These are phyloP conservation scores for Cataglyphis albicans DNA, from an alignment of 2,888 invertebrate species.

Conservation along the genomic window DNA sequence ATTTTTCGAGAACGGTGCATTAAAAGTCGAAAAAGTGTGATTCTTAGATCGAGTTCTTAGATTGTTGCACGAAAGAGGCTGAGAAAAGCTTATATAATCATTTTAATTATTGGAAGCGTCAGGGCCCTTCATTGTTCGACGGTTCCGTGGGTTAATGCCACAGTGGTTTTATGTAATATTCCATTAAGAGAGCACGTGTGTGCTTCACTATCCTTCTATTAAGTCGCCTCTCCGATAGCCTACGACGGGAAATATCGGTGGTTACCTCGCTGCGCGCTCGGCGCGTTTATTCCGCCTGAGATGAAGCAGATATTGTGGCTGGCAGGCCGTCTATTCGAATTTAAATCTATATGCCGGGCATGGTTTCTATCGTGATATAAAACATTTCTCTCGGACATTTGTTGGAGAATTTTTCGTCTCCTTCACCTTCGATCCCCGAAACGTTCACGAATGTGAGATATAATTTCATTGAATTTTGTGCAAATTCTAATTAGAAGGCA, in stretches of 20 bases:
- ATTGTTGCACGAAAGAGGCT: not conserved
- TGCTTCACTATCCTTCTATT: constrained; percentile 71
- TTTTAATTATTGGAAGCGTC: constrained; percentile 62
- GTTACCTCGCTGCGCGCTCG: constrained; percentile 63
- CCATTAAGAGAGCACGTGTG: constrained; percentile 70
- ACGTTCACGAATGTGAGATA: not conserved
- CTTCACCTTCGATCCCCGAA: not conserved
- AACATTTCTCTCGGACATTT: constrained; percentile 27
- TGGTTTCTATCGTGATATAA: constrained; percentile 24
- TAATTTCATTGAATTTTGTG: not conserved
- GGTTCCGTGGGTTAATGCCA: constrained; percentile 67
- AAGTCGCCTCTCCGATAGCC: constrained; percentile 75
- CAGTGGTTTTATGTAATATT: constrained; percentile 75
- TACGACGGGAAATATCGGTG: constrained; percentile 77
- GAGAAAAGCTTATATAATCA: constrained; percentile 37
- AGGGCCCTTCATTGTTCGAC: constrained; percentile 13
- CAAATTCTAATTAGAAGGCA: constrained; percentile 9
- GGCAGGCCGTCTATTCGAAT: constrained; percentile 77
- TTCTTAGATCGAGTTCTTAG: not conserved
- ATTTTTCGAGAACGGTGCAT: not conserved
- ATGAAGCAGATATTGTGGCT: constrained; percentile 72
- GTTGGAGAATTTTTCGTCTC: constrained; percentile 12
- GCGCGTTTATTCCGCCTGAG: constrained; percentile 70
- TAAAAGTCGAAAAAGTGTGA: not conserved
- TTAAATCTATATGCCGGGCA: constrained; percentile 60